Base-by-base conservation (phyloP, 2,888 invertebrate genomes). In the Hyposoter dolosus region DNA sequence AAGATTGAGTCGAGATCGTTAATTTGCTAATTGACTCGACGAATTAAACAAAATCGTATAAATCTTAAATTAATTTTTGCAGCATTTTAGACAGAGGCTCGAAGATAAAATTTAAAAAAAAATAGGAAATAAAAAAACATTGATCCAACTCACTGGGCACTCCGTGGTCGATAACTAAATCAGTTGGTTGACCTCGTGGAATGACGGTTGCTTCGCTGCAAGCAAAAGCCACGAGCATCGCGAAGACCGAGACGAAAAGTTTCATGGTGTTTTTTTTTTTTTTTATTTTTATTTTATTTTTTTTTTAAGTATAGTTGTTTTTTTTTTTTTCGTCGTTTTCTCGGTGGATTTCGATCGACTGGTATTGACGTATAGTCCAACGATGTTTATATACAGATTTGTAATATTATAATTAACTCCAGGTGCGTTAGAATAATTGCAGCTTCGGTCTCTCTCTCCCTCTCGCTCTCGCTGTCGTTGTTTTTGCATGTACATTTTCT, bases 311-410 rank as follows among this genome's bases (percentile, higher is more conserved):
- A n/a, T 28, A 15, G 1, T 12, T 60, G n/a, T 28, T 45, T 17
- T 35, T 50, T 43, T 17, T 15, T 35, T 40, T 72, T 60, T 43
- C 35, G 35, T 75, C 19, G 10, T 56, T 15, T 35, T 19, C 53
- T 69, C 78, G 32, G 76, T 45, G 63, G 71, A 66, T 60, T 47
- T 56, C 50, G 50, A 47, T 82, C 43, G 66, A 76, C 60, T 78
- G 81, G 76, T 45, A 72, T 15, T 40, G 1, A 43, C 45, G 35
- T 40, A 3, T 56, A 19, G 53, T 19, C 77, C 56, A 19, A 5
- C 50, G 23, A 43, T n/a, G 71, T 50, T 84, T 82, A 83, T 79
- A 68, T 60, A 81, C 71, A 45, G 32, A 65, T 12, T 63, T 32
- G 32, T 65, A n/a, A 47, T 15, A 32, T 53, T 32, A 12, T 71